Base-by-base conservation (phyloP, 1,140 invertebrate genomes). In the Wiebesia pumilae region DNA sequence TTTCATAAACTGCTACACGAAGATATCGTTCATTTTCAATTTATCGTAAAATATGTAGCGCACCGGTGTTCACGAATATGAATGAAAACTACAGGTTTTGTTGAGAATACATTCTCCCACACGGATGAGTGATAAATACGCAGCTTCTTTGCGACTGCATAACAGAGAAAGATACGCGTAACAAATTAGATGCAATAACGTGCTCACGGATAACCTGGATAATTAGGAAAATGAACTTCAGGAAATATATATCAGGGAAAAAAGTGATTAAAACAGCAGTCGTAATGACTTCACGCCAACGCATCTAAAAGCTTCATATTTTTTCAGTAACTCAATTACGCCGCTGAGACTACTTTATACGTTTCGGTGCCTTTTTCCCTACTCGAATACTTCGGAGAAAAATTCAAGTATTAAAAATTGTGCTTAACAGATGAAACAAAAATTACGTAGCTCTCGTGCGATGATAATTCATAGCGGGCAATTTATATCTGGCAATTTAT, bases 241-340 rank as follows among this genome's bases (percentile, higher is more conserved):
- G 69, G 19, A 54, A 71, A 71, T 35, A 71, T 71, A 71, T 71
- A 65, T 38, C 30, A 30, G 10, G 67, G 33, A 71, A 71, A 71
- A 71, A 71, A 71, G 69, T 71, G 69, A 71, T 71, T 35, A 71
- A 71, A 71, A 71, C 40, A 38, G 69, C 21, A 71, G 69, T 38
- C 69, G 69, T 71, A 71, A 71, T 71, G 69, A 71, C 69, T 71
- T 71, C 69, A 38, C 69, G 69, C 40, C 33, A 35, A 71, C 69
- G 69, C 69, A 71, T 71, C 69, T 71, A 38, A 71, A 38, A 71
- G 69, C 69, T 71, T 71, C 30, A 71, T 71, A 71, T 71, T 71
- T 71, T 71, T 71, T 19, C 38, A 71, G 33, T 71, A 35, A 71
- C 69, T 33, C 38, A 71, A 71, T 71, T 71, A 71, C 69, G 40